Evolutionary conservation across 2,888 invertebrate species (phyloP).

Genomic region (Nomada fucata): DNA sequence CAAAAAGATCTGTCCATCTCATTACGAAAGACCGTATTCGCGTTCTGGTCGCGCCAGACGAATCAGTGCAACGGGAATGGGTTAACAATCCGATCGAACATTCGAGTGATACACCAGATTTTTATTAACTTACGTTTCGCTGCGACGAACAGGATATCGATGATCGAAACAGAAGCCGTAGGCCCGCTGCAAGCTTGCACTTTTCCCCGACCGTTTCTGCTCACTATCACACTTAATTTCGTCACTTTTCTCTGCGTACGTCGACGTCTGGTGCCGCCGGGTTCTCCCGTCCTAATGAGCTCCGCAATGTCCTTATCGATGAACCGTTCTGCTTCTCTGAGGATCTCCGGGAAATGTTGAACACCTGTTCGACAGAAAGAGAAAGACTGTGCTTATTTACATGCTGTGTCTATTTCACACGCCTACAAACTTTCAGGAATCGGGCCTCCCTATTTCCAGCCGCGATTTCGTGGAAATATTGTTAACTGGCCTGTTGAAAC

Average conservation of each 20-base stretch:
- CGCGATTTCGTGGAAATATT: no score
- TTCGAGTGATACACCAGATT: not conserved
- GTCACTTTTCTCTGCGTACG: constrained; percentile 24
- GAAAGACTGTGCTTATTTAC: not conserved
- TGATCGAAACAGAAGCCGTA: not conserved
- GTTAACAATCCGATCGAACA: not conserved
- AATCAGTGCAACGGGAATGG: not conserved
- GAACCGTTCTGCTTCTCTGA: not conserved
- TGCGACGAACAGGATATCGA: not conserved
- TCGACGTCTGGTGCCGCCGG: not conserved
- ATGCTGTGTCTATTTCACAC: no score
- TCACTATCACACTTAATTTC: constrained; percentile 29
- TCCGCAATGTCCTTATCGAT: not conserved
- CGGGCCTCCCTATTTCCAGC: no score
- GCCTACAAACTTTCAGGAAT: not conserved
- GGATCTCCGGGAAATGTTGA: not conserved
- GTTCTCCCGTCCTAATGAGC: constrained; percentile 21
- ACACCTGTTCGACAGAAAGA: not conserved
- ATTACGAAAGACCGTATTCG: not conserved
- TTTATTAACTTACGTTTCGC: constrained; percentile 11
- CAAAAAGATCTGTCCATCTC: no score
- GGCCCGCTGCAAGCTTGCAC: constrained; percentile 13
- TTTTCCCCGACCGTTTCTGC: not conserved
- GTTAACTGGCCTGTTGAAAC: no score
- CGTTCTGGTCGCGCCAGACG: not conserved